A percentile compares a stretch with the other conserved stretches of the same genome.
These are phyloP conservation scores for Myotis lucifugus DNA, from an alignment of 2,113 vertebrate species.

Conservation along the genomic window DNA sequence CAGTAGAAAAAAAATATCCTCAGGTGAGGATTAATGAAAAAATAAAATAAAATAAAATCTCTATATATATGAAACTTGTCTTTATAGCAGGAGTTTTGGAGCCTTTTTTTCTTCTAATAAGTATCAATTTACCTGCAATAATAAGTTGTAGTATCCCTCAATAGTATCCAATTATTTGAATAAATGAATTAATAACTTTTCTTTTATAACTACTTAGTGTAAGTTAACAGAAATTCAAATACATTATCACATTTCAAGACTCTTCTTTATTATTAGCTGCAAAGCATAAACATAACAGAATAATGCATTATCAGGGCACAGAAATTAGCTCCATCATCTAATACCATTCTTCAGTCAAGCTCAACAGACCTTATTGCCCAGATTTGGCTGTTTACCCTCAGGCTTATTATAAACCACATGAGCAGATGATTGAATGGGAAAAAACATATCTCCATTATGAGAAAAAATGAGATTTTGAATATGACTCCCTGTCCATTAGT, in stretches of 20 bases:
- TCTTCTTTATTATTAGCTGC: neutral
- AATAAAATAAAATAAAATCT: too few relatives aligned
- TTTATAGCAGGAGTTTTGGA: neutral
- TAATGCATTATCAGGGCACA: slow-evolving; percentile 3
- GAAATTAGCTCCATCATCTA: slow-evolving; percentile 44
- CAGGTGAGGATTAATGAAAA: too few relatives aligned
- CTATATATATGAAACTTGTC: neutral
- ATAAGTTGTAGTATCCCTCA: slow-evolving; percentile 43
- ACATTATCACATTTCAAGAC: neutral
- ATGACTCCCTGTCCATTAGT: slow-evolving; percentile 68
- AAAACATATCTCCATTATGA: slow-evolving; percentile 71
- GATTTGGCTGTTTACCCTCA: slow-evolving; percentile 64
- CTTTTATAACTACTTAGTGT: neutral
- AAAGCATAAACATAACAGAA: slow-evolving; percentile 40
- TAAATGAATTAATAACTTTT: slow-evolving; percentile 39
- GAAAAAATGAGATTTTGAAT: slow-evolving; percentile 69
- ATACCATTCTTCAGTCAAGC: slow-evolving; percentile 34
- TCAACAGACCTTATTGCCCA: slow-evolving; percentile 53
- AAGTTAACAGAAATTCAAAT: neutral
- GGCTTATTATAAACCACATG: slow-evolving; percentile 25
- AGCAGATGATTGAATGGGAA: slow-evolving; percentile 64
- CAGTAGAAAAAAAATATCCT: too few relatives aligned
- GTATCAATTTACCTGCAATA: neutral
- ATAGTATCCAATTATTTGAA: neutral
- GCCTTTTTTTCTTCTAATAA: neutral